Evolutionary conservation across 2,888 invertebrate genomes (phyloP).

Genomic region (Deilephila porcellus): DNA sequence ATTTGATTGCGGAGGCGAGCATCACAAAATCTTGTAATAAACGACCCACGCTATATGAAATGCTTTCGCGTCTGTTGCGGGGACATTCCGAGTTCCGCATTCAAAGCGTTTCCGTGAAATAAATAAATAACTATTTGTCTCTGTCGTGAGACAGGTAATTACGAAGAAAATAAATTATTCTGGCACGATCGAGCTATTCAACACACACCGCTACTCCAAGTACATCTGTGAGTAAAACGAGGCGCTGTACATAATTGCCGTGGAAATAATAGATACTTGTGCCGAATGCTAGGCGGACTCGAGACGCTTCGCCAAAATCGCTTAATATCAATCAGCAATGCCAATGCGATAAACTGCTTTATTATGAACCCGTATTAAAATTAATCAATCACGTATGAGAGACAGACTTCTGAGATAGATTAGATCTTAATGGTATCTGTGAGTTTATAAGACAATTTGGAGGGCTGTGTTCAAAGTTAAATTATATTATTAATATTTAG

Average conservation of each 20-base stretch:
- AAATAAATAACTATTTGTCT: constrained; percentile 48
- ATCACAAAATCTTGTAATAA: constrained; percentile 42
- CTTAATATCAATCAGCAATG: constrained; percentile 64
- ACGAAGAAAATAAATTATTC: constrained; percentile 63
- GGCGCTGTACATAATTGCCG: constrained; percentile 73
- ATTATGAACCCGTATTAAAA: background rate
- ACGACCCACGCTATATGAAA: constrained; percentile 43
- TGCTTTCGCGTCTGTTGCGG: constrained; percentile 31
- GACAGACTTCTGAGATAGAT: background rate
- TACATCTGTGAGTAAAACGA: constrained; percentile 59
- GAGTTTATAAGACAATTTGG: background rate
- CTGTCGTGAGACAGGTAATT: constrained; percentile 56
- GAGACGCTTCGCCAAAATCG: constrained; percentile 50
- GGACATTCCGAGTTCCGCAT: constrained; percentile 35
- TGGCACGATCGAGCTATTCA: constrained; percentile 59
- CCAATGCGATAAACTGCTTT: constrained; percentile 12
- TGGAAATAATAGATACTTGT: constrained; percentile 69
- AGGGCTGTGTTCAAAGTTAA: background rate
- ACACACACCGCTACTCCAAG: constrained; percentile 58
- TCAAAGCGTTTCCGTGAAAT: constrained; percentile 39
- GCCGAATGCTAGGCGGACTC: constrained; percentile 53
- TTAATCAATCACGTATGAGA: background rate
- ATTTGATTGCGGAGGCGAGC: constrained; percentile 39
- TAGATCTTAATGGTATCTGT: background rate
- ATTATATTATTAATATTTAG: no score